Conservation (phyloP, 2,888 invertebrate species). For the Noctua comes region DNA sequence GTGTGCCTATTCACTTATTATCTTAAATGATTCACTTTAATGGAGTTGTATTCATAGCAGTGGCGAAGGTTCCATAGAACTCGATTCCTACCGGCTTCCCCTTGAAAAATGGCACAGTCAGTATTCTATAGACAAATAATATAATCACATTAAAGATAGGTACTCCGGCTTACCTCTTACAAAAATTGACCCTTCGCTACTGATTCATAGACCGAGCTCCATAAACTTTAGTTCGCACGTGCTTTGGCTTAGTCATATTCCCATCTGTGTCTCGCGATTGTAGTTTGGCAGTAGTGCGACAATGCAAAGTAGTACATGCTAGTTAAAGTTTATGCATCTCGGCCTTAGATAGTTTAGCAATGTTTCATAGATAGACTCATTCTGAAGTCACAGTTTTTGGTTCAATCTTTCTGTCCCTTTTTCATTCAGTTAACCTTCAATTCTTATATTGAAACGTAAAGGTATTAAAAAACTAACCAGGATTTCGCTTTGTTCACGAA, state of each 20-base stretch:
- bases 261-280: not conserved
- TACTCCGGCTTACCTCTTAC: too few species aligned
- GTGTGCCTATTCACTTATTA: not conserved
- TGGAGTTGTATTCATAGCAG: too few species aligned
- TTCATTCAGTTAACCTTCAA: slow-evolving; percentile 1
- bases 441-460: not conserved
- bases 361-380: too few species aligned
- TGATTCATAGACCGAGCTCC: not conserved
- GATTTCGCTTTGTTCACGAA: not conserved
- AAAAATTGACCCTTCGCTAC: too few species aligned
- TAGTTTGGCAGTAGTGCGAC: too few species aligned
- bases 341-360: not conserved
- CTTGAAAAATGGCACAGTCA: too few species aligned
- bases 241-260: not conserved
- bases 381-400: too few species aligned
- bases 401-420: not conserved
- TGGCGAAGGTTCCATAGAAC: too few species aligned
- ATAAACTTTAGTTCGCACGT: not conserved
- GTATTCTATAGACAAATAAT: too few species aligned
- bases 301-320: not conserved
- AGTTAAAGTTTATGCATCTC: not conserved
- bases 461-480: slow-evolving; percentile 5
- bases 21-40: not conserved
- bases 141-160: too few species aligned
- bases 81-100: too few species aligned